These are phyloP conservation scores for Gadus macrocephalus DNA, from an alignment of 2,113 vertebrate genomes.

Conservation along the genomic window DNA sequence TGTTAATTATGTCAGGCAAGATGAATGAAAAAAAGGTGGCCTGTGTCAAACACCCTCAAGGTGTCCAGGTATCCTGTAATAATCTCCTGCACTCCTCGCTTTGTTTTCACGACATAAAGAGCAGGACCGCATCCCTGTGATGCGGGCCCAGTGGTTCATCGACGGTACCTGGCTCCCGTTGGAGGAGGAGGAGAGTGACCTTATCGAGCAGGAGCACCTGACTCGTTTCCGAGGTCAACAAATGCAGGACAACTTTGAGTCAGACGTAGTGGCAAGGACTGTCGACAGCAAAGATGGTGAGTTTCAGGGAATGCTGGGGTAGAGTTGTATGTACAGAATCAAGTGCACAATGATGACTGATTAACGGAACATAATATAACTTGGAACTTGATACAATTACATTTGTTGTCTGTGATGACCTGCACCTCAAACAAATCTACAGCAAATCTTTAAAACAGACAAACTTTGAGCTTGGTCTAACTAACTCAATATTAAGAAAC, in stretches of 20 bases:
- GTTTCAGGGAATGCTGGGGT: conserved; percentile 33
- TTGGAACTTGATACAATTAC: no score
- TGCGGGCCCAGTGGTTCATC: conserved; percentile 98
- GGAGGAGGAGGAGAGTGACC: conserved; percentile 94
- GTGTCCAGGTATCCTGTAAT: no score
- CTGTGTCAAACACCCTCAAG: neutral
- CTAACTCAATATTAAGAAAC: no score
- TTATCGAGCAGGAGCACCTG: conserved; percentile 93
- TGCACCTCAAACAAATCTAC: no score
- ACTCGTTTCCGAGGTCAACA: conserved; percentile 86
- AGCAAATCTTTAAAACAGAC: no score
- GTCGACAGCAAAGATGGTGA: conserved; percentile 96
- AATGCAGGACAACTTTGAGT: conserved; percentile 87
- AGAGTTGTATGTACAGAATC: neutral
- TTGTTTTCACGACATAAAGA: conserved; percentile 68
- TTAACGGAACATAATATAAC: no score
- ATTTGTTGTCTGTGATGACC: no score
- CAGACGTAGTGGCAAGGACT: conserved; percentile 82
- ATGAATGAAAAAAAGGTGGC: conserved; percentile 46
- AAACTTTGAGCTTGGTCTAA: no score
- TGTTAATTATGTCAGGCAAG: conserved; percentile 29
- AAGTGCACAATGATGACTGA: neutral
- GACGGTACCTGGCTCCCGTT: conserved; percentile 95
- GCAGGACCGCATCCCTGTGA: conserved; percentile 90
- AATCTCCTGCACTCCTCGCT: neutral